Conservation (phyloP, 2,888 invertebrate genomes). For the Vanessa cardui region DNA sequence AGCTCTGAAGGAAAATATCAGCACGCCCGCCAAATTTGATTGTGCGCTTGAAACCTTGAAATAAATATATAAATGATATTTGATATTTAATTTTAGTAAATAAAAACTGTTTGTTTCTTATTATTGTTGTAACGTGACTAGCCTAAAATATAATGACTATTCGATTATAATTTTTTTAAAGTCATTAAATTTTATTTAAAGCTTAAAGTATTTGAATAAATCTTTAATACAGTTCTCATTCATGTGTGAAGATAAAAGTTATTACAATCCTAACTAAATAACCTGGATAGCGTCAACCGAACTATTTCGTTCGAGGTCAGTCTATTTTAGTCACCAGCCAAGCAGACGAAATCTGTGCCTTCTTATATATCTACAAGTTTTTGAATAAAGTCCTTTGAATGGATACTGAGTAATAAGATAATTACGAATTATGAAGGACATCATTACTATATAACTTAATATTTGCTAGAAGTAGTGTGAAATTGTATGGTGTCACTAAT, state of each 20-base stretch:
- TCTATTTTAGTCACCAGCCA: conserved; percentile 36
- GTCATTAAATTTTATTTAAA: no score
- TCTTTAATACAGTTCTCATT: background rate
- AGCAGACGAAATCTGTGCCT: conserved; percentile 22
- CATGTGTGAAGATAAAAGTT: background rate
- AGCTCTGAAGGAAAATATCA: no score
- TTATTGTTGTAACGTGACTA: no score
- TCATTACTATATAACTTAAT: background rate
- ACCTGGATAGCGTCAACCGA: conserved; percentile 17
- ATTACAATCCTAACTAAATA: conserved; percentile 10
- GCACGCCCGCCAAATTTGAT: no score
- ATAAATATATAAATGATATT: no score
- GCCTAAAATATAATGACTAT: no score
- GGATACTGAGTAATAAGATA: background rate
- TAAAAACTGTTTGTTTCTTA: no score
- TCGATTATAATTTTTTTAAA: no score
- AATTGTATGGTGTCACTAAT: background rate
- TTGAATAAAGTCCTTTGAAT: background rate
- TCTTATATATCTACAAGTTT: background rate
- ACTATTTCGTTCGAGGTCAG: conserved; percentile 33
- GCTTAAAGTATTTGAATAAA: no score
- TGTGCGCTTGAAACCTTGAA: no score
- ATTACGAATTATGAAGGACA: background rate
- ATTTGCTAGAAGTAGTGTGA: background rate
- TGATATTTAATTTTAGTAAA: no score